These are phyloP conservation scores for Erpetoichthys calabaricus DNA, from an alignment of 2,797 vertebrate species.

Conservation along the genomic window DNA sequence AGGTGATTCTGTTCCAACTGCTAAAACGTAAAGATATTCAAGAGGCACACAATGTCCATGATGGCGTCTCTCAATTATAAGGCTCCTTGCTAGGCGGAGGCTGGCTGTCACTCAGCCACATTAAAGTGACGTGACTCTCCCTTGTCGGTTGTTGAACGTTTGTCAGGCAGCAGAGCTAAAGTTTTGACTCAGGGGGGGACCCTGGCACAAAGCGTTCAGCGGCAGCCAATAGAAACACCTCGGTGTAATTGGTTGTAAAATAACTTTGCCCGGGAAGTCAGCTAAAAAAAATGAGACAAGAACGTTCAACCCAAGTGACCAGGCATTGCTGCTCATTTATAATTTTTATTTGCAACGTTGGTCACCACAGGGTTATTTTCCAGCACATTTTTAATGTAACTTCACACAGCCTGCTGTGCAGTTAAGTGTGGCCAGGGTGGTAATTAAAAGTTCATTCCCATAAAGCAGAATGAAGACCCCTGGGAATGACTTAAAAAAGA, in stretches of 20 bases:
- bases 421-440: not conserved
- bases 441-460: not conserved
- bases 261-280: constrained; percentile 1
- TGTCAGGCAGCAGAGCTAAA: not conserved
- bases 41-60: too few relatives aligned
- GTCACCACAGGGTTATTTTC: not conserved
- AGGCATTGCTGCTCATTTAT: too few relatives aligned
- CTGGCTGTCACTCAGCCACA: not conserved
- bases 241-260: not conserved
- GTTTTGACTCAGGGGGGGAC: not conserved
- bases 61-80: too few relatives aligned
- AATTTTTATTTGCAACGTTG: too few relatives aligned
- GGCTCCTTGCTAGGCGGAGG: too few relatives aligned
- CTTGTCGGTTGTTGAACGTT: not conserved
- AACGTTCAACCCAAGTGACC: not conserved
- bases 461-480: too few relatives aligned
- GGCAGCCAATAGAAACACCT: not conserved
- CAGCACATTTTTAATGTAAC: not conserved
- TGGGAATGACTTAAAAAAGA: too few relatives aligned
- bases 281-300: not conserved
- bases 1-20: too few relatives aligned
- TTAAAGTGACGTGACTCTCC: not conserved
- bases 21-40: too few relatives aligned
- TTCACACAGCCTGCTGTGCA: not conserved
- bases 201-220: not conserved